Conservation (phyloP, 2,888 invertebrate species). For the Steromphala cineraria region DNA sequence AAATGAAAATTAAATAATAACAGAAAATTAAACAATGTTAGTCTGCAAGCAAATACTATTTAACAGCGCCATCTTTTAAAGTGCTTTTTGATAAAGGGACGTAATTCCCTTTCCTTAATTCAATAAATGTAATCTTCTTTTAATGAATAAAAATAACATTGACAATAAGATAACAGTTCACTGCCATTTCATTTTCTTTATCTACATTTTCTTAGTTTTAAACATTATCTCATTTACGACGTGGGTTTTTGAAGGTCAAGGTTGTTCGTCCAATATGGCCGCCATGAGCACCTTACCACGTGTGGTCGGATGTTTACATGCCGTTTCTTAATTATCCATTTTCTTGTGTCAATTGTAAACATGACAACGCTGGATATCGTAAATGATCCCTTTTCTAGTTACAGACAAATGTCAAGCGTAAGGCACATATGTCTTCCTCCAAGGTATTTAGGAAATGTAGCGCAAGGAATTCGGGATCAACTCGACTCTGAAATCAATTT, state of each 20-base stretch:
- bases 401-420: conserved; percentile 33
- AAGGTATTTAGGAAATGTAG: conserved; percentile 43
- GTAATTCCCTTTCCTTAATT: neutral
- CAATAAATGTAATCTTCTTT: too few relatives aligned
- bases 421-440: conserved; percentile 49
- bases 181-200: neutral
- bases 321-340: neutral
- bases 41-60: too few relatives aligned
- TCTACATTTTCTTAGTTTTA: neutral
- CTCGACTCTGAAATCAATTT: conserved; percentile 41
- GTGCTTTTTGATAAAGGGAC: neutral
- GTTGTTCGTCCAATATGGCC: neutral
- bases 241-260: neutral
- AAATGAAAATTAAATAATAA: too few relatives aligned
- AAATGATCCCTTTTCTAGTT: conserved; percentile 40
- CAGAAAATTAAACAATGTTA: too few relatives aligned
- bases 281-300: neutral
- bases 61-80: neutral
- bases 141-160: too few relatives aligned
- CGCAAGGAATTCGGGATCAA: conserved; percentile 43
- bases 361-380: conserved; percentile 31
- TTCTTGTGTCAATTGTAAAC: neutral
- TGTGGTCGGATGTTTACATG: neutral
- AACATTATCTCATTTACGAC: neutral
- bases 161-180: too few relatives aligned